Base-by-base conservation (phyloP, 2,888 invertebrate genomes). In the Seira musarum region DNA sequence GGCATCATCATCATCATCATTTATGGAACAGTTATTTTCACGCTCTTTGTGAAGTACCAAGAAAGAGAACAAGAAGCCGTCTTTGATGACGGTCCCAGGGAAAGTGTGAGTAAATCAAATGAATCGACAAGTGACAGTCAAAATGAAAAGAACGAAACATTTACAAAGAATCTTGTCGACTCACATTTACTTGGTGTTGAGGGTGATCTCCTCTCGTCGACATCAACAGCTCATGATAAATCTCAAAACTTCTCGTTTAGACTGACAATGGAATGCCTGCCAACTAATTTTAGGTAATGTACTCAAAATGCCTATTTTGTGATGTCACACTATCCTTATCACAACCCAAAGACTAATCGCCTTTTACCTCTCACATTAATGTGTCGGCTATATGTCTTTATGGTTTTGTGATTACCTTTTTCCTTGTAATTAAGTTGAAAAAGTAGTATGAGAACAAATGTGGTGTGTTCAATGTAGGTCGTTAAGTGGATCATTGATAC, bases 251-350 rank as follows among this genome's bases (percentile, higher is more conserved):
- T 68, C 46, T 74, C 80, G 35, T 66, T 60, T 22, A 69, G 73
- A 13, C 30, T 80, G 73, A 73, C 65, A 30, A 68, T 73, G 80
- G 80, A 80, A 80, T 80, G 80, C 25, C 35, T 80, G 80, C 80
- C 80, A 80, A 65, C 80, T 49, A 80, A 80, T 69, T 80, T 80
- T 69, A 73, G 80, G 80, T 80, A 77, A n/a, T 70, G 77, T 35
- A 61, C 22, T 64, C 35, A 21, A 67, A 46, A 24, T 49, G 49
- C 22, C 49, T 30, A 46, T 46, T 49, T 64, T 21, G 13, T 71
- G 71, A 71, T 46, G 64, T 71, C 71, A 71, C 53, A n/a, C 15
- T 53, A 53, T 53, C 17, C 3, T 53, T 15, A 53, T 30, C 30
- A 30, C 30, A 30, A 8, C 30, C 8, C 30, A 5, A 30, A 30